A percentile compares a stretch with the other conserved stretches of the same genome.
Evolutionary conservation across 1,140 invertebrate genomes (phyloP).

Genomic region (Procambarus virginalis): DNA sequence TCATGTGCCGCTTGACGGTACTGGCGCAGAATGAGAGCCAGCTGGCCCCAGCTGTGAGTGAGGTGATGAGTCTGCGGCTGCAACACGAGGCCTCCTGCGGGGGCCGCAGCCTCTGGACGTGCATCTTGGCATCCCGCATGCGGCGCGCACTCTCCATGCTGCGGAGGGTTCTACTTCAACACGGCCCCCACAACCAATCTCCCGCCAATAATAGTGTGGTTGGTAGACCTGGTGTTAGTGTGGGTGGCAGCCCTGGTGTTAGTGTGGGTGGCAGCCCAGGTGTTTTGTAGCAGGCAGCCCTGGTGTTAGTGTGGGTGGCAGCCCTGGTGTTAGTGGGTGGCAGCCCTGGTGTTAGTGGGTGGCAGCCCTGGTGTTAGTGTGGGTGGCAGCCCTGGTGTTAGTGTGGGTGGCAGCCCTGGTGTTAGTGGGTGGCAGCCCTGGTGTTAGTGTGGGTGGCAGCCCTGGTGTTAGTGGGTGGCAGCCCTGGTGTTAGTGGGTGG

Average conservation of each 20-base stretch:
- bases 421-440: too few species aligned
- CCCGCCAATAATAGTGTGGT: background rate
- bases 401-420: too few species aligned
- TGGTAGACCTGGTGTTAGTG: background rate
- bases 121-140: background rate
- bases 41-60: background rate
- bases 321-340: too few species aligned
- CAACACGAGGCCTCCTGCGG: background rate
- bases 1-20: conserved; percentile 1
- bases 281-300: background rate
- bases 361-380: too few species aligned
- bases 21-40: background rate
- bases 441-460: too few species aligned
- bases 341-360: too few species aligned
- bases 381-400: too few species aligned
- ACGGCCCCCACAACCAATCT: background rate
- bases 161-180: background rate
- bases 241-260: background rate
- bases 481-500: background rate
- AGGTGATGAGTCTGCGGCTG: background rate
- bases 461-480: background rate
- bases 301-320: background rate
- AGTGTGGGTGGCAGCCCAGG: background rate
- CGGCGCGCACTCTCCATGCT: background rate
- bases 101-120: background rate